These are phyloP conservation scores for Schlechtendalia chinensis DNA, from an alignment of 1,140 invertebrate species.

Conservation along the genomic window DNA sequence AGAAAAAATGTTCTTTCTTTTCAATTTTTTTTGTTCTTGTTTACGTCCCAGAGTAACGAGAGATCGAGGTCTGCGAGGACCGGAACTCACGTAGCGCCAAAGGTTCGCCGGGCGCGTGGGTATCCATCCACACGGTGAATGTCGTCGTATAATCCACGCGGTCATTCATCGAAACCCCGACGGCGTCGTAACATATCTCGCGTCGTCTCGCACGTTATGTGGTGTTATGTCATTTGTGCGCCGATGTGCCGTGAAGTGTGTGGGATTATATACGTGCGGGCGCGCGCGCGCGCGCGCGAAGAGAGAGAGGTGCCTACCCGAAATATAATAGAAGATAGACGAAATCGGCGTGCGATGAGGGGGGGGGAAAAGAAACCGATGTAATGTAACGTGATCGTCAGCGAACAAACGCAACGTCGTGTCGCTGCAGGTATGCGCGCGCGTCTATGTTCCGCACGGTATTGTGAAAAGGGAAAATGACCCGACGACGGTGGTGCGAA, in stretches of 20 bases:
- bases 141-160: background rate
- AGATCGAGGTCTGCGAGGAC: background rate
- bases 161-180: constrained; percentile 14
- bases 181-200: constrained; percentile 15
- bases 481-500: background rate
- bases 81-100: constrained; percentile 27
- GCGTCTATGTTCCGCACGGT: background rate
- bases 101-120: too few relatives aligned
- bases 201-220: constrained; percentile 4
- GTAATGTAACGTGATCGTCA: too few relatives aligned
- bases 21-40: background rate
- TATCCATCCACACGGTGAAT: too few relatives aligned
- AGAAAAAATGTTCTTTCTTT: background rate
- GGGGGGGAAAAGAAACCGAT: too few relatives aligned
- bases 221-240: background rate
- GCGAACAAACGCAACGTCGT: too few relatives aligned
- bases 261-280: background rate
- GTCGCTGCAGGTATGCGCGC: too few relatives aligned
- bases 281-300: background rate
- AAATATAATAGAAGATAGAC: too few relatives aligned
- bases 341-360: too few relatives aligned
- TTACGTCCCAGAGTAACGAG: background rate
- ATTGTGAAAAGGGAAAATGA: constrained; percentile 21
- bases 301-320: background rate
- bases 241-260: background rate